These are phyloP conservation scores for Phylloscopus trochilus DNA, from an alignment of 2,113 vertebrate species.

Conservation along the genomic window DNA sequence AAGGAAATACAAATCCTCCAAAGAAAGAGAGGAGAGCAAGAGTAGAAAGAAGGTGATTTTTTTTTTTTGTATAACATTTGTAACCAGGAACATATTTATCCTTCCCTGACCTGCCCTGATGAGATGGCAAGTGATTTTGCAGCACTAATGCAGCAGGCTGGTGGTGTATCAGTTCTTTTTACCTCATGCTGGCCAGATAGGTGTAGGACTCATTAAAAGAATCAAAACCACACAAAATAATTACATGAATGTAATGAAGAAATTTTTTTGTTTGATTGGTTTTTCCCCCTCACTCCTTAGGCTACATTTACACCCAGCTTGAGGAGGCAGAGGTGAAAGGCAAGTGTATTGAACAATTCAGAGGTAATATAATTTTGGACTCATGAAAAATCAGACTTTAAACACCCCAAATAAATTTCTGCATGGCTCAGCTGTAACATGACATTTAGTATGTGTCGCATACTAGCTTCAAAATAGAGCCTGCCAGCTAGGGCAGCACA, in stretches of 20 bases:
- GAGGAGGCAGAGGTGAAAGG: not conserved
- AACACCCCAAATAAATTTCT: not conserved
- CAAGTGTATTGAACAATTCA: not conserved
- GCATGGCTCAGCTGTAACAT: not conserved
- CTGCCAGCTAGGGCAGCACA: not conserved
- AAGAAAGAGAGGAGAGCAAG: not conserved
- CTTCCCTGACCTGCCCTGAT: not conserved
- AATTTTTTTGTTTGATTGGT: not conserved
- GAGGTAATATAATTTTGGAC: not conserved
- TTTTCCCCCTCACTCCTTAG: fast-evolving
- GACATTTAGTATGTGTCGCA: not conserved
- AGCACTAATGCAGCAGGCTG: not conserved
- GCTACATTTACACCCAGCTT: not conserved
- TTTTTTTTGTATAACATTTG: not conserved
- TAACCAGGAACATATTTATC: not conserved
- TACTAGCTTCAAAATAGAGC: slow-evolving; percentile 13
- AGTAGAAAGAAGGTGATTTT: not conserved
- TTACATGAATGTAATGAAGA: not conserved
- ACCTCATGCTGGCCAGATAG: not conserved
- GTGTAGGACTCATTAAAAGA: not conserved
- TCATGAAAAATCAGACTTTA: not conserved
- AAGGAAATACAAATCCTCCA: not conserved
- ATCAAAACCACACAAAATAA: not conserved
- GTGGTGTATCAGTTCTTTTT: not conserved
- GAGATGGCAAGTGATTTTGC: not conserved